Base-by-base conservation (phyloP, 2,113 vertebrate genomes). In the Paracanthobrama guichenoti region DNA sequence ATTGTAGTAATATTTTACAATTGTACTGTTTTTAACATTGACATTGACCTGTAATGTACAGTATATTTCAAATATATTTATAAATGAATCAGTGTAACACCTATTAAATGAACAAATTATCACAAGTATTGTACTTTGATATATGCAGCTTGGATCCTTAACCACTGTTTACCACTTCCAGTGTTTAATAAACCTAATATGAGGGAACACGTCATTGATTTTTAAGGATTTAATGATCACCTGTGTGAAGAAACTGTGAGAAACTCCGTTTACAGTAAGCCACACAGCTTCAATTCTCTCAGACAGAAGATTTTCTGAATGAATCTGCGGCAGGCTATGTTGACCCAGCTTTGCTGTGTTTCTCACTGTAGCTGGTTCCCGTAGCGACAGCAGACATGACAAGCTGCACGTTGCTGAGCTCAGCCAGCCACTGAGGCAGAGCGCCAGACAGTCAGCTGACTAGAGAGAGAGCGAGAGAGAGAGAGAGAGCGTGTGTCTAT, bases 351-450 rank as follows among this genome's bases (percentile, higher is more conserved):
- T 69, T 67, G 55, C 53, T 71, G 60, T 88, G 69, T 88, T 81
- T 67, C 62, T 71, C 66, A 55, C 69, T 88, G 79, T 78, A 82
- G 81, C 81, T 71, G 87, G 84, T 86, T 84, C 82, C 87, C 62
- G 8, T 86, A 76, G 87, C 71, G 83, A 88, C 87, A 77, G 87
- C 14, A 74, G 28, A 88, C 87, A 88, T 88, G 87, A 77, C 81
- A 84, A 88, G 64, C 59, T 79, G 87, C 87, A 88, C 87, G 87
- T 88, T 88, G 69, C 80, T 82, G 79, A 44, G 83, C 79, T 83
- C 64, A 83, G 57, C 20, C 69, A 13, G 62, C 16, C 64, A 55
- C 28, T 59, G 44, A 44, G 62, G 48, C 39, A 9, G 28, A 24
- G 66, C 55, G 84, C 84, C 84, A 84, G 87, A 53, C 76, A 69